These are phyloP conservation scores for Probaryconus sp. DNA, from an alignment of 1,140 invertebrate genomes.

Conservation along the genomic window DNA sequence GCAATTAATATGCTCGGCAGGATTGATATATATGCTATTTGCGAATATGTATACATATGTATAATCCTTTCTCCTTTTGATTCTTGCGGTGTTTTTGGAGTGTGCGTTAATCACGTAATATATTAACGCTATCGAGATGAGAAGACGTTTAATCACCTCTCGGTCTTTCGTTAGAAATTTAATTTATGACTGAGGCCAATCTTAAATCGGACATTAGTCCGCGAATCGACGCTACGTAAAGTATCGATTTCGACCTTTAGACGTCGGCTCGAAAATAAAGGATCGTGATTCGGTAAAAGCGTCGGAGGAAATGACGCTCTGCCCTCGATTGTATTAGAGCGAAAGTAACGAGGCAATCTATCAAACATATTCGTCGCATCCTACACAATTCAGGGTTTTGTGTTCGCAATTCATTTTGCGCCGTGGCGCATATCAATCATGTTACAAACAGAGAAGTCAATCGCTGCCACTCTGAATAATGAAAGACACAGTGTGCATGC, in stretches of 20 bases:
- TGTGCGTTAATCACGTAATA: constrained; percentile 4
- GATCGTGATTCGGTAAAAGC: constrained; percentile 25
- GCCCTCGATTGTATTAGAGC: constrained; percentile 24
- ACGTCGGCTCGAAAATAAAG: neutral
- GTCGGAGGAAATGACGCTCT: constrained; percentile 43
- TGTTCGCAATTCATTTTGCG: constrained; percentile 57
- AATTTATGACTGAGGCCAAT: neutral
- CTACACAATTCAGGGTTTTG: constrained; percentile 58
- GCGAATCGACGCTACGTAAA: too few relatives aligned
- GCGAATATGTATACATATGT: too few relatives aligned
- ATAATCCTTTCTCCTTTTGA: constrained; percentile 36
- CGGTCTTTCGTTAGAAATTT: constrained; percentile 1
- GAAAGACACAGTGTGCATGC: constrained; percentile 55
- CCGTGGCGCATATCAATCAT: constrained; percentile 60
- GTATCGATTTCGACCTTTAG: neutral
- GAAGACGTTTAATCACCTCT: constrained; percentile 7
- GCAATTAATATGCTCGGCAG: constrained; percentile 45
- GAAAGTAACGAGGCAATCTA: constrained; percentile 58
- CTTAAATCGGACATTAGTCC: neutral
- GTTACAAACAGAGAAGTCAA: constrained; percentile 60
- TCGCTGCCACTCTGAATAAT: constrained; percentile 61
- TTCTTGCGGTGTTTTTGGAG: neutral
- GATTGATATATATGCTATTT: constrained; percentile 44
- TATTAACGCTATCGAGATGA: neutral
- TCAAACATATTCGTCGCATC: constrained; percentile 51